Base-by-base conservation (phyloP, 2,797 vertebrate species). In the Manis javanica region DNA sequence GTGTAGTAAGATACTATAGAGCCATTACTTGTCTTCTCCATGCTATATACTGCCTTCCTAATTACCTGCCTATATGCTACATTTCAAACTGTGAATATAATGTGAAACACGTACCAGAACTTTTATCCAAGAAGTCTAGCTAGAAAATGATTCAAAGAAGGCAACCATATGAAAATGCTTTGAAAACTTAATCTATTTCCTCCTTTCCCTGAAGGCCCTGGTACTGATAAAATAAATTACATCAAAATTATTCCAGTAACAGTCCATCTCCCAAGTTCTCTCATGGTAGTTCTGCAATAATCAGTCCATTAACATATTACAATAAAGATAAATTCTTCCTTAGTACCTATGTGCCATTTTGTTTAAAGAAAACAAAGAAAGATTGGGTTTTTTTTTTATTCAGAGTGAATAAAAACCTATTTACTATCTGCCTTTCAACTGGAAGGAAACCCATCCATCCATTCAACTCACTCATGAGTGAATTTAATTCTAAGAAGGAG, bases 81-180 rank as follows among this genome's bases (percentile, higher is more conserved):
- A 75, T 77, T 21, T 3, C 77, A 68, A 95, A 83, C 83, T 82
- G 31, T 69, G 68, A 87, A 14, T 74, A 87, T 82, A 86, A 86
- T 82, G 72, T 90, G 66, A 90, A 97, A 96, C 16, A 87, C 49
- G 94, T 84, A 89, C 46, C 71, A 94, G 49, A 93, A 92, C 53
- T 78, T 91, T 95, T 19, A 94, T 72, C 59, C n/a, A 93, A 74
- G 83, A 16, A 94, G 64, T 88, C 69, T 91, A 94, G 83, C 79
- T 96, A 66, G 37, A 87, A 96, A 96, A 87, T 66, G 26, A 83
- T 39, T 95, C 59, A 91, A 87, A 95, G 85, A 96, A 92, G 42
- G 72, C 31, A 88, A 90, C 77, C 63, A 95, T 18, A 34, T 94
- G 88, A 89, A 97, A 95, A 95, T 63, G 34, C 77, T 96, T 95